Evolutionary conservation across 2,888 invertebrate species (phyloP).

Genomic region (Plebejus anna): DNA sequence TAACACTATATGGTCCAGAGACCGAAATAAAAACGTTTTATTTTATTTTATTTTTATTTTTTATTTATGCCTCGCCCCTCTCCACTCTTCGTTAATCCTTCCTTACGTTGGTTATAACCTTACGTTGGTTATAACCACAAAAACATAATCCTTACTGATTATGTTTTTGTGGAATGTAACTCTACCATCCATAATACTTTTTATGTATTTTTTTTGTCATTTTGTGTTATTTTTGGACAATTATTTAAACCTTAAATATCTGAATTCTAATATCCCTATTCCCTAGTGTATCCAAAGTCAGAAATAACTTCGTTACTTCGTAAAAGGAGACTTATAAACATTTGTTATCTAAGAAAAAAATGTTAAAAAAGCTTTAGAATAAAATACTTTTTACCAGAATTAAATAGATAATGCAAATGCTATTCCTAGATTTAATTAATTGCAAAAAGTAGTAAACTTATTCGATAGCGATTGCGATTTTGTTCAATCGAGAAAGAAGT

Average conservation of each 20-base stretch:
- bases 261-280: no score
- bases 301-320: no score
- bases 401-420: conserved; percentile 6
- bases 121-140: neutral
- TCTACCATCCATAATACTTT: neutral
- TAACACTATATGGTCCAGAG: no score
- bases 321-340: no score
- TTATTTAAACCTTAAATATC: no score
- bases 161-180: neutral
- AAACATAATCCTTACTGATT: no score
- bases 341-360: no score
- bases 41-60: no score
- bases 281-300: no score
- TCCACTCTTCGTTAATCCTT: neutral
- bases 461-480: conserved; percentile 9
- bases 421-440: conserved; percentile 1
- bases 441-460: neutral
- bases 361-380: no score
- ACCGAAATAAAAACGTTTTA: no score
- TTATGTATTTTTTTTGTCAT: neutral
- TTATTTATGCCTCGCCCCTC: neutral
- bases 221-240: no score
- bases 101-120: neutral
- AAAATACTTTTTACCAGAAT: neutral
- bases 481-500: conserved; percentile 15